A percentile compares a stretch with the other conserved stretches of the same genome.
Conservation (phyloP, 2,113 vertebrate genomes). For the Carollia perspicillata region DNA sequence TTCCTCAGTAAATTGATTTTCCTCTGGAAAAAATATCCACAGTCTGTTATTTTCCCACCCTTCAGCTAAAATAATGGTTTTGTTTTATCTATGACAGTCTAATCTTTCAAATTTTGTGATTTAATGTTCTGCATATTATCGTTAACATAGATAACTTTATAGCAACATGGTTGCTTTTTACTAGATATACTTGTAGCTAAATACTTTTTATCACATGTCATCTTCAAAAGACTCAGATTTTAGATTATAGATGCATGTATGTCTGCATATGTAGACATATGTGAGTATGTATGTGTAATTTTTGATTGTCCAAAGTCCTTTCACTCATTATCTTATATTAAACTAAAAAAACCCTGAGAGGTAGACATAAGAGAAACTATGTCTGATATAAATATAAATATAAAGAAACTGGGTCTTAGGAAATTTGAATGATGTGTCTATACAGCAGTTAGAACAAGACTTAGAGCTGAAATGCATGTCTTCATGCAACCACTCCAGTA, state of each 20-base stretch:
- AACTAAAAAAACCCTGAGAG: background rate
- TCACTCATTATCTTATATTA: background rate
- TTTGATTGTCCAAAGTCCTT: background rate
- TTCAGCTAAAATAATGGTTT: slow-evolving; percentile 44
- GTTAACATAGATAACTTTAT: slow-evolving; percentile 18
- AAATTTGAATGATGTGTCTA: background rate
- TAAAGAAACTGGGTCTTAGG: background rate
- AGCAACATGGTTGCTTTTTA: background rate
- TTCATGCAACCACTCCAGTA: background rate
- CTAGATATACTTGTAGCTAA: background rate
- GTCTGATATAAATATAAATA: background rate
- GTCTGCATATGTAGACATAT: background rate
- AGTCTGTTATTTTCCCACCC: background rate
- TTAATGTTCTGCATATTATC: background rate
- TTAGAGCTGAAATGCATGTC: background rate
- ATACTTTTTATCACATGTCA: background rate
- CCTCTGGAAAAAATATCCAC: slow-evolving; percentile 35
- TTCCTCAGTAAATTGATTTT: slow-evolving; percentile 43
- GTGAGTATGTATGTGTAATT: background rate
- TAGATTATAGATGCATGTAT: background rate
- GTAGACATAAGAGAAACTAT: background rate
- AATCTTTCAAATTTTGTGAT: slow-evolving; percentile 44
- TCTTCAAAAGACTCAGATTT: slow-evolving; percentile 14
- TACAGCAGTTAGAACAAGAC: background rate
- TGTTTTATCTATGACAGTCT: background rate